phyloP scores from a whole-genome alignment of 1,140 invertebrate genomes.

The Cherax destructor region DNA sequence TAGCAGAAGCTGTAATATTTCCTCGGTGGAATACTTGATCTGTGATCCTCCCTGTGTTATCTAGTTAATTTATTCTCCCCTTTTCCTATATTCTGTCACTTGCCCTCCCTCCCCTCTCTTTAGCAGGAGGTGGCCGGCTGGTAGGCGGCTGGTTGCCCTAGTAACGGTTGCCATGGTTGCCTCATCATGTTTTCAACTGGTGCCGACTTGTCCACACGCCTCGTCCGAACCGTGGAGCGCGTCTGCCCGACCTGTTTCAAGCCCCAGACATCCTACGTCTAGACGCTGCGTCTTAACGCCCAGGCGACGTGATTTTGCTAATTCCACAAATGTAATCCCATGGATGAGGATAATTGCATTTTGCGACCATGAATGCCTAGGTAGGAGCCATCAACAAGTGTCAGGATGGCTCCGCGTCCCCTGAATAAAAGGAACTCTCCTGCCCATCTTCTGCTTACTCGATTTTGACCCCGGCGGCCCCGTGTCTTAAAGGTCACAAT shows the following conservation, averaged over 20 bases:
- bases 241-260: too few species aligned
- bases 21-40: too few species aligned
- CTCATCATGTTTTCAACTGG: slow-evolving; percentile 56
- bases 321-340: slow-evolving; percentile 1
- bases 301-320: background rate
- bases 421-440: slow-evolving; percentile 4
- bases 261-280: background rate
- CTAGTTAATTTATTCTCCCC: too few species aligned
- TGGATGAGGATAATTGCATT: background rate
- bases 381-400: slow-evolving; percentile 33
- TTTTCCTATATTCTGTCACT: too few species aligned
- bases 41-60: too few species aligned
- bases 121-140: background rate
- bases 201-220: slow-evolving; percentile 42
- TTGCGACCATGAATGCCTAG: slow-evolving; percentile 10
- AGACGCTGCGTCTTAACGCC: background rate
- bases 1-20: too few species aligned
- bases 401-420: slow-evolving; percentile 16
- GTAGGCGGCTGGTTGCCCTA: slow-evolving; percentile 32
- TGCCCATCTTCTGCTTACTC: slow-evolving; percentile 23
- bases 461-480: slow-evolving; percentile 20
- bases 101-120: background rate
- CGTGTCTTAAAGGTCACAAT: background rate
- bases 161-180: slow-evolving; percentile 50
- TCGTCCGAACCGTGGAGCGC: slow-evolving; percentile 16